Evolutionary conservation across 92 coral and sea anemone genomes (phyloP), one percentile per base, ranked within the genome.

Genomic region (Epizoanthus rinbou): DNA sequence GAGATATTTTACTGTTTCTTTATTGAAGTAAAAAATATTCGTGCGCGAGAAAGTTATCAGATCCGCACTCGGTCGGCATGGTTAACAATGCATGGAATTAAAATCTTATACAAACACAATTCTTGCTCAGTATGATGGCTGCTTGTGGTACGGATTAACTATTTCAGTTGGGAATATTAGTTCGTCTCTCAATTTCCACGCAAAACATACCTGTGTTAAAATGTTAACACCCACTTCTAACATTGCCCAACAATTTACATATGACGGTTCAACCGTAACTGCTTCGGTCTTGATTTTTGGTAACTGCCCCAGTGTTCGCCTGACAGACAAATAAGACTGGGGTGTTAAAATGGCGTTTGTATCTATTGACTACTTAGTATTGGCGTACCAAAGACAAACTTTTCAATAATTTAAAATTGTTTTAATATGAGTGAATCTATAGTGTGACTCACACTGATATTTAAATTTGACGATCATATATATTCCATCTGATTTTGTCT

Each of bases 91-190:
- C n/a, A 41, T 3, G 18, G 28, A 67, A 33, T 67, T 67, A 67
- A 41, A 67, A 67, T 19, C 22, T 16, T 67, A 67, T 33, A 67
- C 35, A 67, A 67, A 67, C 72, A 14, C 72, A 67, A 67, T 67
- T 67, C 50, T 67, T 33, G 35, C 72, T 67, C 72, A 67, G 72
- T 33, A 13, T 16, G 72, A n/a, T 31, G n/a, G 72, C 22, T 33
- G 3, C 43, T 24, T 67, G 35, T 67, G 72, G 35, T 67, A 28
- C 6, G 11, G n/a, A 31, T 14, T 5, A 33, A 64, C 33, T 64
- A 6, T 64, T 5, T n/a, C 7, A 18, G 28, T 19, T 67, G 47
- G 47, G 72, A 28, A 24, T 64, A 64, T 25, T 25, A 23, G 69
- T 25, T 47, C 14, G 41, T 17, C 69, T 64, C 14, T 25, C 5